Evolutionary conservation across 2,888 invertebrate genomes (phyloP), one percentile per base, ranked within the genome.

Genomic region (Agrochola macilenta): DNA sequence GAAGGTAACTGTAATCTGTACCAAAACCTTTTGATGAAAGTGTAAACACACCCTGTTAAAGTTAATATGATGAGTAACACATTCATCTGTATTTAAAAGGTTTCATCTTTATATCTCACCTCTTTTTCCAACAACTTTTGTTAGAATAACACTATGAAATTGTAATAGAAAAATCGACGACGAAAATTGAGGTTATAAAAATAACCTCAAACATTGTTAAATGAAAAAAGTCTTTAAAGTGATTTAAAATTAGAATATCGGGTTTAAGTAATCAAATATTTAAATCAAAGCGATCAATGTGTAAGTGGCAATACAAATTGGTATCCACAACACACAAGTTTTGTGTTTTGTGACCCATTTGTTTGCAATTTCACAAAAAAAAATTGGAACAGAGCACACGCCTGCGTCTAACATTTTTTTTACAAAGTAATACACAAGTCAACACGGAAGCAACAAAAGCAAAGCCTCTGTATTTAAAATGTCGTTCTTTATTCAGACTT

Each of bases 401-500:
- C 30, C 54, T 35, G 5, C 17, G n/a, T 57, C n/a, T 54, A 12
- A 17, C 14, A 7, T 68, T 69, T 69, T 49, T 35, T 72, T 39
- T 23, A 68, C 23, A 11, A 52, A 58, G n/a, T 63, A 39, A 35
- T 52, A 61, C 39, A 46, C 39, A 49, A 80, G n/a, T 68, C 46
- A 69, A 52, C 35, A 52, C 23, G 8, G 8, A 43, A 49, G 14
- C 43, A 70, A 57, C 60, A 77, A 70, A 64, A 43, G 9, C 26
- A 46, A 78, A 57, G 3, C 23, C 46, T n/a, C 43, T 39, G 2
- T n/a, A 8, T 57, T 69, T 46, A 84, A 82, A 80, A 39, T 54
- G 30, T 58, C 66, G 61, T 82, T n/a, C 3, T 70, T 82, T 69
- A 69, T 61, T 63, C 54, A 52, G 52, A 52, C 49, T 85, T 81